Evolutionary conservation across 1,140 invertebrate genomes (phyloP).

Genomic region (Psix sp.): DNA sequence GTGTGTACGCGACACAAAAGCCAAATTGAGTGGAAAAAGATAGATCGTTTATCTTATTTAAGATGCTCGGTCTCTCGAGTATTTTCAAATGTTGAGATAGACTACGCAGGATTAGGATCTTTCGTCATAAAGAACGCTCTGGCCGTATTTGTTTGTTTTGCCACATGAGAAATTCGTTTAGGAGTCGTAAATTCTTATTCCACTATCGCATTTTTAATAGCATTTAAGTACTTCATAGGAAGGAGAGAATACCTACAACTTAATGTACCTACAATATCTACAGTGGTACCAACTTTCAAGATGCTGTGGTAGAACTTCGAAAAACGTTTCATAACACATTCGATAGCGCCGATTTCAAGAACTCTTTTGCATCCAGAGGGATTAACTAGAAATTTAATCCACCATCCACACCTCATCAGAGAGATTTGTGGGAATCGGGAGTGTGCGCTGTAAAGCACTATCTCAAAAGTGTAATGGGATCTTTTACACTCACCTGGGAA

Average conservation of each 20-base stretch:
- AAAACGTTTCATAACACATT: not conserved
- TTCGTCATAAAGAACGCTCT: not conserved
- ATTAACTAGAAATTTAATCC: slow-evolving; percentile 12
- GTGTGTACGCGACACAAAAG: not conserved
- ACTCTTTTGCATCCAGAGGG: not conserved
- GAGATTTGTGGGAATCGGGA: slow-evolving; percentile 16
- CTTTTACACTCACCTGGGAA: slow-evolving; percentile 1
- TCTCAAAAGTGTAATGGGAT: not conserved
- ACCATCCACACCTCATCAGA: not conserved
- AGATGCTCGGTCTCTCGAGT: slow-evolving; percentile 15
- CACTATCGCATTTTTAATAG: not conserved
- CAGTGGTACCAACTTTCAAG: slow-evolving; percentile 2
- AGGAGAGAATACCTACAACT: too few species aligned
- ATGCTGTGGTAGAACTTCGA: not conserved
- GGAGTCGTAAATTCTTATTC: slow-evolving; percentile 1
- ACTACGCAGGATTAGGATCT: slow-evolving; percentile 40
- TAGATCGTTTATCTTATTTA: not conserved
- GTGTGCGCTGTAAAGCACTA: slow-evolving; percentile 8
- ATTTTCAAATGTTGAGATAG: slow-evolving; percentile 38
- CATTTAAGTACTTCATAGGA: not conserved
- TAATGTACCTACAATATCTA: not conserved
- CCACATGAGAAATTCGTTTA: not conserved
- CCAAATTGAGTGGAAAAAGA: not conserved
- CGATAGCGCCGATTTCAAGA: not conserved
- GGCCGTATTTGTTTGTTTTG: slow-evolving; percentile 10